A percentile compares a stretch with the other conserved stretches of the same genome.
Conservation (phyloP, 2,113 vertebrate genomes). For the Colaptes auratus region DNA sequence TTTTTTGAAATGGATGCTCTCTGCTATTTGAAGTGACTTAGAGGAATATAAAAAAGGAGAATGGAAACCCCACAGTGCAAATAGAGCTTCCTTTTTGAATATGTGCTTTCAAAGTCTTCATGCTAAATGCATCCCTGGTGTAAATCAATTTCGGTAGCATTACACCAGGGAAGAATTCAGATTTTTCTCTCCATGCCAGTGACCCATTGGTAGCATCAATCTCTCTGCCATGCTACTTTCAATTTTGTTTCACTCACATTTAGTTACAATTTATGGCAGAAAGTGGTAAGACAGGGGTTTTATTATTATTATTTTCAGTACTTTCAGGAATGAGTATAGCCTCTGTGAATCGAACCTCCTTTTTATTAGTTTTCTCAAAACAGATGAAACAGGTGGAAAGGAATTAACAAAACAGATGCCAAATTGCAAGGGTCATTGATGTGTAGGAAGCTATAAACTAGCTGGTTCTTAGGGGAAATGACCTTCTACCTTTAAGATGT, state of each 20-base stretch:
- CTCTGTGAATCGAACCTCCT: constrained; percentile 43
- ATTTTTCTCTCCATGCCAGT: neutral
- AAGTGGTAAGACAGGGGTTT: neutral
- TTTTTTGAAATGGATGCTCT: constrained; percentile 19
- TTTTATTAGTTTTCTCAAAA: constrained; percentile 51
- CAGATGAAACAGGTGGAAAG: constrained; percentile 67
- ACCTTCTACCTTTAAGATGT: constrained; percentile 56
- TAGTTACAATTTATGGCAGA: constrained; percentile 45
- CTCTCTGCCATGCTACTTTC: constrained; percentile 16
- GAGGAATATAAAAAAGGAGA: neutral
- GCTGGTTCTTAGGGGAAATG: constrained; percentile 74
- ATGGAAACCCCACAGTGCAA: constrained; percentile 4
- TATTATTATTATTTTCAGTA: neutral
- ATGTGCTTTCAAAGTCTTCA: constrained; percentile 17
- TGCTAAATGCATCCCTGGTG: constrained; percentile 14
- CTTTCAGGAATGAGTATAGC: neutral
- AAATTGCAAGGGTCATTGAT: constrained; percentile 71
- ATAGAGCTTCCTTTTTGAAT: neutral
- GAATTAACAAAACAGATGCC: constrained; percentile 75
- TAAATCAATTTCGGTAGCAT: constrained; percentile 36
- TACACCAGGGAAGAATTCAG: constrained; percentile 17
- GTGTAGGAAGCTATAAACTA: constrained; percentile 77
- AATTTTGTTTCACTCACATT: constrained; percentile 25
- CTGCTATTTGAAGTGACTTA: constrained; percentile 2
- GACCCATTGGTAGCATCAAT: constrained; percentile 22